These are phyloP conservation scores for Lagorchestes hirsutus DNA, from an alignment of 2,797 vertebrate species.

Conservation along the genomic window DNA sequence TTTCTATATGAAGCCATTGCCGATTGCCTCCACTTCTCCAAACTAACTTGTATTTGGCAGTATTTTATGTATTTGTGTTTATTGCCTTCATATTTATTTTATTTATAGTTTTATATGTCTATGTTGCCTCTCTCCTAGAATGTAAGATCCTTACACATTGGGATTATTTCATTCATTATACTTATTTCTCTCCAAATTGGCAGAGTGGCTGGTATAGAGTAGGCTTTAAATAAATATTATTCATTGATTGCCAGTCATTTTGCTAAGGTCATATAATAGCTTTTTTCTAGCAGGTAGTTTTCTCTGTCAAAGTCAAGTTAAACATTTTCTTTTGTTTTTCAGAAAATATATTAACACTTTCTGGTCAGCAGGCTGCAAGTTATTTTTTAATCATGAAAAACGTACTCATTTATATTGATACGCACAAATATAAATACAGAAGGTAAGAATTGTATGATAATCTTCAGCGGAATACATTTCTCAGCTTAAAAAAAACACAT, in stretches of 20 bases:
- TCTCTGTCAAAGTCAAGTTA: background rate
- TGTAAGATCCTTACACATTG: background rate
- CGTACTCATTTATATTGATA: background rate
- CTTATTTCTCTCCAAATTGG: background rate
- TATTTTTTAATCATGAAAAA: background rate
- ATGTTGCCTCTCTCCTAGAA: background rate
- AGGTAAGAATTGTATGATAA: background rate
- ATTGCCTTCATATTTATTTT: background rate
- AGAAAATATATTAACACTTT: background rate
- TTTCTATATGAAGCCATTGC: background rate
- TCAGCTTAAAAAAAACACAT: background rate
- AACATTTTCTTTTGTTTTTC: background rate
- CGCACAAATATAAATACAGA: background rate
- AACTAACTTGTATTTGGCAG: background rate
- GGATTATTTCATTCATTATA: background rate
- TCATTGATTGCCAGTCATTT: slow-evolving; percentile 7
- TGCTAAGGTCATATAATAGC: background rate
- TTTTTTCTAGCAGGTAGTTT: background rate
- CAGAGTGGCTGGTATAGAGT: background rate
- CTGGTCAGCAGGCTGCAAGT: background rate
- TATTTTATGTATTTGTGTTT: background rate
- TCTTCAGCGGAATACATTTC: background rate
- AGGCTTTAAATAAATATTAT: slow-evolving; percentile 38
- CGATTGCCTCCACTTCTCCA: background rate
- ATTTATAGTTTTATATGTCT: background rate